Evolutionary conservation across 1,140 invertebrate species (phyloP), one percentile per base, ranked within the genome.

Genomic region (Gryllus bimaculatus): DNA sequence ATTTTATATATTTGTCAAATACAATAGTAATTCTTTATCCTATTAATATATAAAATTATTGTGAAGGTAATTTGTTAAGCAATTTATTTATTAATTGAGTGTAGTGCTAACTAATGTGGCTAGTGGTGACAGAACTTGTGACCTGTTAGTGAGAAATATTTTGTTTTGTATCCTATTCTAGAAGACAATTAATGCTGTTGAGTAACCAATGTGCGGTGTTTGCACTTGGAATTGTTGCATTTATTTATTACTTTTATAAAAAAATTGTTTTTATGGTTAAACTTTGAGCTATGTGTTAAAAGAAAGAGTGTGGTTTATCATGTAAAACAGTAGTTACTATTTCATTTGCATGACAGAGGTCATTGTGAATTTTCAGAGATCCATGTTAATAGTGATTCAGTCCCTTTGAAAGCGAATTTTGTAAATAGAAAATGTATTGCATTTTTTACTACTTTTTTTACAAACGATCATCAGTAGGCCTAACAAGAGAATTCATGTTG

Each of bases 181-280:
- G 54, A 13, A 13, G 18, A 18, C 54, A 1, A 66, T 66, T 66
- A 66, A 13, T 66, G 18, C 54, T 66, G 18, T 13, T 66, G 54
- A 66, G 54, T 66, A 18, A 66, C 54, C 54, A 13, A 13, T 7
- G 54, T 66, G 54, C 54, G 7, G 18, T 66, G 54, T 66, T 39
- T 18, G 18, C 54, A 66, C 54, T 66, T 10, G 54, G 54, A 66
- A 66, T 66, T 66, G 54, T 66, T 66, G 54, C 54, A 66, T 66
- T 66, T 66, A 66, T 66, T 66, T 66, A 66, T 66, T 66, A 66
- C 54, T 66, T 66, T 66, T 66, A 66, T 66, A 66, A 66, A 66
- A 18, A 66, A 66, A 39, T 66, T 66, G 54, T 66, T 66, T 66
- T 66, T 66, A 66, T 66, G 54, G 54, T 66, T 66, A 18, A 66